A percentile compares a stretch with the other conserved stretches of the same genome.
Conservation (phyloP, 1,140 invertebrate genomes). For the Neodiprion fabricii region DNA sequence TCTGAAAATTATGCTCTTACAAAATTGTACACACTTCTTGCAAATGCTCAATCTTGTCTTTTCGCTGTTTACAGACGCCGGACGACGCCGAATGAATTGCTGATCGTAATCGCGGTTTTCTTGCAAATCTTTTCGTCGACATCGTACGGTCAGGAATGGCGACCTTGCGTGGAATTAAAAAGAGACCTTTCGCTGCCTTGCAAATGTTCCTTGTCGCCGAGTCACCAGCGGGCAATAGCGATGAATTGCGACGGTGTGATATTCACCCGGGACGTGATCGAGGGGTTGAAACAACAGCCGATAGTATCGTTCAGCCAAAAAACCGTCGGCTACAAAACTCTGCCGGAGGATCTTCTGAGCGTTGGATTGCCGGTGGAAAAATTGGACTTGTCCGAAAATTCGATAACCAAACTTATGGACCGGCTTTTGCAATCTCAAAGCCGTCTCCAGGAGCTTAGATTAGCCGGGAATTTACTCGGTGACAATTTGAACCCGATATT, state of each 20-base stretch:
- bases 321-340: slow-evolving; percentile 77
- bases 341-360: slow-evolving; percentile 65
- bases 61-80: background rate
- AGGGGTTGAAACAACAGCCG: slow-evolving; percentile 75
- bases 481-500: slow-evolving; percentile 91
- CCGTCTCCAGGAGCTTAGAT: slow-evolving; percentile 71
- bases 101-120: background rate
- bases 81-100: background rate
- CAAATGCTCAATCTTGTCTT: too few species aligned
- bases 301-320: slow-evolving; percentile 79
- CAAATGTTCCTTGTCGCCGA: slow-evolving; percentile 54
- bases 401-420: slow-evolving; percentile 79
- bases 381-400: slow-evolving; percentile 84
- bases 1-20: too few species aligned
- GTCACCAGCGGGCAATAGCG: slow-evolving; percentile 56
- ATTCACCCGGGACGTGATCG: slow-evolving; percentile 77
- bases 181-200: slow-evolving; percentile 70
- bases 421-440: slow-evolving; percentile 73
- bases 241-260: slow-evolving; percentile 85
- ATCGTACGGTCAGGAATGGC: slow-evolving; percentile 49
- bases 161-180: slow-evolving; percentile 71
- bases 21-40: too few species aligned
- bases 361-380: slow-evolving; percentile 72
- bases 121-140: background rate
- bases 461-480: slow-evolving; percentile 83